Base-by-base conservation (phyloP, 2,888 invertebrate genomes). In the Conchocele bisecta region DNA sequence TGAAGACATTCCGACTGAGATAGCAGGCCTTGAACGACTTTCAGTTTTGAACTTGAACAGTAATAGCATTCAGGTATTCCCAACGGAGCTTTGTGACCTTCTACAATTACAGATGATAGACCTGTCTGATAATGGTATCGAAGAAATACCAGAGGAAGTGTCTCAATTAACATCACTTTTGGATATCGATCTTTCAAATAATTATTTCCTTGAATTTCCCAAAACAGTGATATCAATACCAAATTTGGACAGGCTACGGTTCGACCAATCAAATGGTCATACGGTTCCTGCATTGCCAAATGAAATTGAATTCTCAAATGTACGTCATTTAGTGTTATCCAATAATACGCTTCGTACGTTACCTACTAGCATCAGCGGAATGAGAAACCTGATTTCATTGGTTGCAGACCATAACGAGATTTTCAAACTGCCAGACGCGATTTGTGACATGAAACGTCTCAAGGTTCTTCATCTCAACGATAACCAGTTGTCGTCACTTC, bases 141-240 rank as follows among this genome's bases (percentile, higher is more conserved):
- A 75, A 13, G 83, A 85, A 13, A 69, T 87, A 22, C 87, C 88
- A 2, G 85, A 85, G 42, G 97, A 97, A 9, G 95, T 98, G 93
- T 97, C 97, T 78, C 95, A 96, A 84, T 92, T 98, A 54, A 39
- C 26, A 9, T 35, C 54, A 6, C 71, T 89, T 11, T 63, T 65
- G 2, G 84, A 84, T 15, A 56, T 90, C 15, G 84, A 89, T 60
- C 65, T 90, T n/a, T 89, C 88, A 5, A 77, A 89, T 54, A 90
- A 89, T 64, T 59, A 79, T 35, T 89, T 89, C 64, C 67, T 81
- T 22, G 86, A 85, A 61, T 89, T 90, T 70, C 90, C 90, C 3
- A 83, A 80, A 46, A 72, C 83, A 11, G 83, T 88, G 4, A 84
- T 86, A 50, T 65, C 82, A 17, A 81, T 89, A 5, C 87, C 87